Evolutionary conservation across 2,113 vertebrate species (phyloP), one percentile per base, ranked within the genome.

Genomic region (Merops nubicus): DNA sequence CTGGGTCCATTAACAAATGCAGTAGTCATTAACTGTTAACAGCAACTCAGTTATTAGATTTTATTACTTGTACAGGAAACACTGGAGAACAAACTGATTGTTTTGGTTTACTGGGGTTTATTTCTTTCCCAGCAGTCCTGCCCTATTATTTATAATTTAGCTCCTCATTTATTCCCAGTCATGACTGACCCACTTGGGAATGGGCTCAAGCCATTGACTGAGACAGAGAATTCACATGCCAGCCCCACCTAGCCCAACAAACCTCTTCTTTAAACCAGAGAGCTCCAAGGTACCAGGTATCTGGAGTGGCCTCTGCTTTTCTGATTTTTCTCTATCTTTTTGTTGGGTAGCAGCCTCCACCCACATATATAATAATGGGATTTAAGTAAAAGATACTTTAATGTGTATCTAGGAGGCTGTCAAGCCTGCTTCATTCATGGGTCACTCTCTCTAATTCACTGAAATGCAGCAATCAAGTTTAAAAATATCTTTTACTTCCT

Each of bases 11-110:
- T 97, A 97, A 97, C 85, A 97, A 96, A 93, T 59, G 67, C 74
- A 94, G 79, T 87, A 84, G 93, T 97, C 91, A 97, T 97, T 97
- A 98, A 96, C 93, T 86, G 91, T 88, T 96, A 95, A 95, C 87
- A 96, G 92, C 89, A 90, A 92, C 84, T 89, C 73, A 96, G 80
- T 96, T 96, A 95, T 95, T 95, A 95, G 88, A 93, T 92, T 95
- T 96, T 96, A 96, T 82, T 94, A 77, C 43, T 94, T 88, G 57
- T 93, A 67, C 95, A 91, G 92, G 95, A 97, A 96, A 95, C 84
- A 90, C 83, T 53, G 62, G 69, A 96, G 91, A 94, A 90, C 78
- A 92, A 96, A 95, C 95, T 91, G 77, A 86, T 94, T 89, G 81
- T 87, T 94, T 92, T 80, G 88, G 56, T 94, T 76, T 94, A 89